Evolutionary conservation across 1,140 invertebrate species (phyloP).

Genomic region (Samia ricini): DNA sequence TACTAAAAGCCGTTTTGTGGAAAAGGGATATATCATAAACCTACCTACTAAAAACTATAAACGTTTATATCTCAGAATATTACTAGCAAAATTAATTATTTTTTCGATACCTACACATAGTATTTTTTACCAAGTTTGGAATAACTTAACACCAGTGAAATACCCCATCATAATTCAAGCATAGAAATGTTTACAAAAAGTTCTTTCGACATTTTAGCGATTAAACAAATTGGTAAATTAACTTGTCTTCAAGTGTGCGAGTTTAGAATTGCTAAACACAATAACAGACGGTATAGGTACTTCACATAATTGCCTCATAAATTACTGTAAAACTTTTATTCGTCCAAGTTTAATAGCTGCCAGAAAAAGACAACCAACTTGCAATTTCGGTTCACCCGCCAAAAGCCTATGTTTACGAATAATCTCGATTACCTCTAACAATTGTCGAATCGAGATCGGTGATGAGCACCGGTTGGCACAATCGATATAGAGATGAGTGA

Average conservation of each 20-base stretch:
- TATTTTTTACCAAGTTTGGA: no score
- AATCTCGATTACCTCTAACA: constrained; percentile 51
- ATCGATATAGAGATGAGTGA: constrained; percentile 59
- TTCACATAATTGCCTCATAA: constrained; percentile 1
- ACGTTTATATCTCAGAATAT: no score
- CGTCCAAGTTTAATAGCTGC: neutral
- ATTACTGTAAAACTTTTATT: neutral
- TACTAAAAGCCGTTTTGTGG: no score
- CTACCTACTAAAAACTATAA: no score
- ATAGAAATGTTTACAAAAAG: no score
- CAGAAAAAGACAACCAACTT: neutral
- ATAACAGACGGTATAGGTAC: neutral
- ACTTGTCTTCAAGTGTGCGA: neutral
- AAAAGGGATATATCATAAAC: no score
- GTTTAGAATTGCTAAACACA: neutral
- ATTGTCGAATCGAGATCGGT: constrained; percentile 56
- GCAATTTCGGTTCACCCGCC: constrained; percentile 1
- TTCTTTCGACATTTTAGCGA: no score
- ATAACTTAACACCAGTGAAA: no score
- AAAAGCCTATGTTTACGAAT: constrained; percentile 33
- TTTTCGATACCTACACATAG: no score
- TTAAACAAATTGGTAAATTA: no score
- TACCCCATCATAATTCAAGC: no score
- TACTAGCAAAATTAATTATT: no score
- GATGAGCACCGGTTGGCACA: constrained; percentile 73